phyloP scores from a whole-genome alignment of 2,113 vertebrate species.

The Kryptolebias marmoratus region DNA sequence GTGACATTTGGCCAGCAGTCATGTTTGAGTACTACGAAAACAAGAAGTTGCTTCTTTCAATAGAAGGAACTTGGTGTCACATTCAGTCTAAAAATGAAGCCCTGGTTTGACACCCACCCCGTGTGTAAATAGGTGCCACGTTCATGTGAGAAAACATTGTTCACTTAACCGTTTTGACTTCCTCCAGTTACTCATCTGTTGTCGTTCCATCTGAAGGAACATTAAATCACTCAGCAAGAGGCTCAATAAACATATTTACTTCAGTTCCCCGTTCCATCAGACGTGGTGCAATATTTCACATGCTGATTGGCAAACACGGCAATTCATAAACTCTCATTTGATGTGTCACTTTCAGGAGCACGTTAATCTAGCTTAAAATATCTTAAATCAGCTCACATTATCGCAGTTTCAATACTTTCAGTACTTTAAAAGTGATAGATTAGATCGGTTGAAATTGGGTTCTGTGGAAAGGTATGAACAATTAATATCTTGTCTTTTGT shows the following conservation, averaged over 20 bases:
- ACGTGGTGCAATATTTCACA: background rate
- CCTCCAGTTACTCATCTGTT: slow-evolving; percentile 32
- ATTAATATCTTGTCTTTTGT: no score
- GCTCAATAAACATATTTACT: slow-evolving; percentile 20
- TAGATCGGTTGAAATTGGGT: no score
- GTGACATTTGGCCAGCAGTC: slow-evolving; percentile 32
- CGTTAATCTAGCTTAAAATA: background rate
- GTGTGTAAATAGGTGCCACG: slow-evolving; percentile 17
- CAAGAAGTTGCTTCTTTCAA: slow-evolving; percentile 57
- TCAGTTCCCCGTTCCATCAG: slow-evolving; percentile 33
- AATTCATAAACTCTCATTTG: background rate
- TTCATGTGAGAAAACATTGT: slow-evolving; percentile 26
- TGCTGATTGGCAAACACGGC: background rate
- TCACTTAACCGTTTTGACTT: slow-evolving; percentile 30
- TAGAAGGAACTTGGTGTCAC: slow-evolving; percentile 54
- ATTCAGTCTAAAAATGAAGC: slow-evolving; percentile 48
- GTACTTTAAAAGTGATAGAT: no score
- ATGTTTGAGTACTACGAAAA: slow-evolving; percentile 24
- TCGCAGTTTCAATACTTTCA: background rate
- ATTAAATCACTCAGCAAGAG: slow-evolving; percentile 31
- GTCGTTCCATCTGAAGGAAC: slow-evolving; percentile 57
- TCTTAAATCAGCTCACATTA: no score
- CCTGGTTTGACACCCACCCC: background rate
- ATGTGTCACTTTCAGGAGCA: background rate
- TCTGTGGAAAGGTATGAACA: no score